Evolutionary conservation across 2,113 vertebrate genomes (phyloP).

Genomic region (Microcebus lehilahytsara): DNA sequence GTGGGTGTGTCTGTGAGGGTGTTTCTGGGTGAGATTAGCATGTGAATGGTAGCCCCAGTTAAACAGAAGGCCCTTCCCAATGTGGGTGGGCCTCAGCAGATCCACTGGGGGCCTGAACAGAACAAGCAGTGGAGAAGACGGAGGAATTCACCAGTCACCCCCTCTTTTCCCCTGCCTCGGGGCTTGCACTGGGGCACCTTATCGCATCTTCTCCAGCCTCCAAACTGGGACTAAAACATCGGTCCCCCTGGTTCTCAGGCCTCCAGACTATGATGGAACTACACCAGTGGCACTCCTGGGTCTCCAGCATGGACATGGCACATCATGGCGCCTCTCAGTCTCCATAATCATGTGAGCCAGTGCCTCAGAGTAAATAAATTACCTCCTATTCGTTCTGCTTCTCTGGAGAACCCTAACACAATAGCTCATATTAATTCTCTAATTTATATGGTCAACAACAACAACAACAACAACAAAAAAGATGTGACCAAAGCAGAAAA

Average conservation of each 20-base stretch:
- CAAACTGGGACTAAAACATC: not conserved
- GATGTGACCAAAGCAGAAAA: not conserved
- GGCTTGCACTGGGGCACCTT: not conserved
- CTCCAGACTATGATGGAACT: not conserved
- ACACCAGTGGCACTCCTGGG: not conserved
- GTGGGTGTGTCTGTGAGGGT: not conserved
- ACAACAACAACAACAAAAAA: not conserved
- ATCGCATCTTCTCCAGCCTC: not conserved
- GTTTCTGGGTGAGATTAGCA: not conserved
- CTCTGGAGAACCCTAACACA: not conserved
- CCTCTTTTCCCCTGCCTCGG: not conserved
- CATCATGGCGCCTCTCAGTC: not conserved
- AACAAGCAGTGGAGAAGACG: not conserved
- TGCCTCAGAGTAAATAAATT: not conserved
- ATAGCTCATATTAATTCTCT: not conserved
- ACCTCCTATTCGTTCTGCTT: not conserved
- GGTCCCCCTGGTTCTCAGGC: not conserved
- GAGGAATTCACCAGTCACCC: not conserved
- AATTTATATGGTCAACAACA: not conserved
- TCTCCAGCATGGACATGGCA: not conserved
- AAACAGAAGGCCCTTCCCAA: not conserved
- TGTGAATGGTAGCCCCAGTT: not conserved
- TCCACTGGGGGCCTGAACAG: not conserved
- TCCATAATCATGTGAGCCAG: not conserved
- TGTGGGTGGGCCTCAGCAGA: not conserved